Conservation (phyloP, 2,888 invertebrate species). For the Agrotis exclamationis region DNA sequence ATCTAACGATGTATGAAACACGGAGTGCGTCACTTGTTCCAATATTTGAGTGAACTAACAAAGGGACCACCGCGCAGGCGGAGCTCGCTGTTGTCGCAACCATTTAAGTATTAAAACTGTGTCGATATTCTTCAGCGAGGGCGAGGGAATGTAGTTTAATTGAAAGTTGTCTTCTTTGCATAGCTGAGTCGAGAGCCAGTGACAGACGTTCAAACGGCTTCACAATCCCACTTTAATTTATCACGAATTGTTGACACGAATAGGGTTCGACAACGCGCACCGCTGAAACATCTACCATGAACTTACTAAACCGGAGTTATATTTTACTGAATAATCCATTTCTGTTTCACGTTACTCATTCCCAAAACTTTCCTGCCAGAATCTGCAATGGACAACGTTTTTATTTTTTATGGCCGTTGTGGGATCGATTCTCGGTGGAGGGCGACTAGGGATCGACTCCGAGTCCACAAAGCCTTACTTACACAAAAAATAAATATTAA, state of each 20-base stretch:
- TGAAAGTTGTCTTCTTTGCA: slow-evolving; percentile 52
- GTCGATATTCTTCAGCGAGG: slow-evolving; percentile 33
- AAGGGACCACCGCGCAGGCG: slow-evolving; percentile 33
- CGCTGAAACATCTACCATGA: slow-evolving; percentile 28
- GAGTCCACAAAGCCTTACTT: slow-evolving; percentile 63
- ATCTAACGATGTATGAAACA: slow-evolving; percentile 13
- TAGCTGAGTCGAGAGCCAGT: slow-evolving; percentile 42
- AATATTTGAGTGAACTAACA: slow-evolving; percentile 52
- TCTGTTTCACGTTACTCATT: background rate
- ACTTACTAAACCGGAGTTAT: background rate
- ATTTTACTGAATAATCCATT: slow-evolving; percentile 16
- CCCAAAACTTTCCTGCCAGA: background rate
- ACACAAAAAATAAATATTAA: slow-evolving; percentile 71
- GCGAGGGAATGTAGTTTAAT: slow-evolving; percentile 47
- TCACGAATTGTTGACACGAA: slow-evolving; percentile 65
- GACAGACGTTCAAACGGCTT: slow-evolving; percentile 57
- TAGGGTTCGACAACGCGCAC: slow-evolving; percentile 60
- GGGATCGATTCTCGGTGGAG: slow-evolving; percentile 14
- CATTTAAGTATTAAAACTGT: slow-evolving; percentile 45
- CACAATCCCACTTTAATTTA: slow-evolving; percentile 66
- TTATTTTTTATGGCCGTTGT: background rate
- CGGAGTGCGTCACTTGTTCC: slow-evolving; percentile 46
- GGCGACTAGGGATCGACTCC: slow-evolving; percentile 54
- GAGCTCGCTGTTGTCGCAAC: slow-evolving; percentile 29
- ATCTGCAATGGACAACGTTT: slow-evolving; percentile 26